A percentile compares a stretch with the other conserved stretches of the same genome.
phyloP scores from a whole-genome alignment of 2,113 vertebrate genomes.

The Notarius quadriscutis region DNA sequence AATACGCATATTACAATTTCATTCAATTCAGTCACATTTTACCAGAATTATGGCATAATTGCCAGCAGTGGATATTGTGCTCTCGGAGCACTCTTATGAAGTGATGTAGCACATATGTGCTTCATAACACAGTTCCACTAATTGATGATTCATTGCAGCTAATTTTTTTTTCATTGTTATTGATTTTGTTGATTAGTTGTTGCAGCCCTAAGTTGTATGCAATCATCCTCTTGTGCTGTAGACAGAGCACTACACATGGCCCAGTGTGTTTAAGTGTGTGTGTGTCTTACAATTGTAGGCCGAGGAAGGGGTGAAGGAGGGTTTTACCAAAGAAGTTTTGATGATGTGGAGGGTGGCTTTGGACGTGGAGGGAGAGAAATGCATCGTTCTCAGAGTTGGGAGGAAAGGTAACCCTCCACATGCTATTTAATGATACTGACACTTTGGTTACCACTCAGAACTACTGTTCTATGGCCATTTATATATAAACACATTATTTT shows the following conservation, averaged over 20 bases:
- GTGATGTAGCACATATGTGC: no score
- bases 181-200: not conserved
- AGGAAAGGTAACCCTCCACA: constrained; percentile 86
- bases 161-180: not conserved
- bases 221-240: not conserved
- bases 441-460: not conserved
- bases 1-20: no score
- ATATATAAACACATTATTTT: not conserved
- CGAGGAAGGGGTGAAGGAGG: constrained; percentile 95
- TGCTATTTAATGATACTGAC: no score
- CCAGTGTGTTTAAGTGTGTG: constrained; percentile 19
- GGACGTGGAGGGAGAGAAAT: constrained; percentile 93
- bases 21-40: no score
- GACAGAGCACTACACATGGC: not conserved
- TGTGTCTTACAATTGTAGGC: constrained; percentile 73
- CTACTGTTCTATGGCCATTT: not conserved
- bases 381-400: constrained; percentile 98
- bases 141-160: not conserved
- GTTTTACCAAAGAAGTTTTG: constrained; percentile 99
- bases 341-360: constrained; percentile 96
- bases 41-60: no score
- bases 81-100: no score
- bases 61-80: no score
- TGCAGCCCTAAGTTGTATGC: not conserved
- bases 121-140: not conserved